Base-by-base conservation (phyloP, 2,888 invertebrate genomes). In the Rhodophaea formosa region DNA sequence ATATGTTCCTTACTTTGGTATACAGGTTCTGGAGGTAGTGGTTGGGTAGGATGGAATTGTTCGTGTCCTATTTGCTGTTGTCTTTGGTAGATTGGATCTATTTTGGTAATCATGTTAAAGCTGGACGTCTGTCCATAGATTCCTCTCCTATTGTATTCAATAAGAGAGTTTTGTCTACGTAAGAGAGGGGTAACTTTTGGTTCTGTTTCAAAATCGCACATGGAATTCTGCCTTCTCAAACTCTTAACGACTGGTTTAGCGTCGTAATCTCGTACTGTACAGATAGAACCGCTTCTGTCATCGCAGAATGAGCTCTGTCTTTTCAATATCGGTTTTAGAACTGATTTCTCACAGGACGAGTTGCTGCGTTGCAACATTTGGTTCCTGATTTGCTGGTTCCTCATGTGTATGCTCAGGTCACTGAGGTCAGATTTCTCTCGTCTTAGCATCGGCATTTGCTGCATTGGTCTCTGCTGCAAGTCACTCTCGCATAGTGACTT, bases 11-110 rank as follows among this genome's bases (percentile, higher is more conserved):
- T 91, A 66, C 89, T 89, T 89, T 91, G 91, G 88, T 91, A 91
- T 68, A 86, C 67, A 57, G 91, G 91, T 79, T 91, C 91, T 73
- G 87, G 89, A 86, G 90, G 91, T 89, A 90, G 79, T 47, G 90
- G 88, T 80, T 90, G 91, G 53, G 88, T 83, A 53, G 91, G 91
- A 64, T 87, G 86, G 74, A 91, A 91, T 16, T 89, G 88, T 82
- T 92, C 91, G 59, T 91, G 91, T 73, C 88, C 89, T 58, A 77
- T 80, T 77, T 91, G 90, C 63, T 88, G 87, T 59, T 86, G 88
- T 84, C 91, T 88, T 89, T 92, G 92, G 88, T 92, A 92, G 70
- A 92, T 88, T 47, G 92, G 92, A 70, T 92, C 92, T 82, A 92
- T 92, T 84, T 91, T 91, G 78, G 92, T 92, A 69, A 92, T 92